phyloP scores from a whole-genome alignment of 2,888 invertebrate species.

The Fabriciana adippe region DNA sequence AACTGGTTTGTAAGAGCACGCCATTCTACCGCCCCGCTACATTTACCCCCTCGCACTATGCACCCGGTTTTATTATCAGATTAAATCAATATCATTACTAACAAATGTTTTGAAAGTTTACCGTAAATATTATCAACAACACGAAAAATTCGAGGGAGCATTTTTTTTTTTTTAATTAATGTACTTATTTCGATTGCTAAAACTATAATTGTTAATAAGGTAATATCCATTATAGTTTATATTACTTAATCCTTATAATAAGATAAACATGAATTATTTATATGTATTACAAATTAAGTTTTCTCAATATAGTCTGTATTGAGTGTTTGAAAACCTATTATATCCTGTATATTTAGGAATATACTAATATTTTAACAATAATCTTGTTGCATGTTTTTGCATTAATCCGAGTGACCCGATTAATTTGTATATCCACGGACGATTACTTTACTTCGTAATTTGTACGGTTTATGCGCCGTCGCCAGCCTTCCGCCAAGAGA shows the following conservation, averaged over 20 bases:
- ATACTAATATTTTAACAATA: background rate
- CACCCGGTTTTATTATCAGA: constrained; percentile 21
- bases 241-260: too few species aligned
- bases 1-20: constrained; percentile 66
- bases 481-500: constrained; percentile 66
- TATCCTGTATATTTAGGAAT: background rate
- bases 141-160: too few species aligned
- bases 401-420: background rate
- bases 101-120: background rate
- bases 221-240: too few species aligned
- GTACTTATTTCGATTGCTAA: too few species aligned
- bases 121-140: background rate
- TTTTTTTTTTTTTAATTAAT: too few species aligned
- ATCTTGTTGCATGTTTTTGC: background rate
- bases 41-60: constrained; percentile 41
- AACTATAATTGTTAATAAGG: too few species aligned
- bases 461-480: constrained; percentile 62
- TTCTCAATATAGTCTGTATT: too few species aligned
- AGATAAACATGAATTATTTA: too few species aligned
- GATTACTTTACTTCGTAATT: constrained; percentile 48
- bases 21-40: constrained; percentile 44
- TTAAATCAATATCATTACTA: constrained; percentile 3
- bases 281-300: too few species aligned
- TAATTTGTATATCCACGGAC: constrained; percentile 1
- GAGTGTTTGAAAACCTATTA: too few species aligned